Conservation (phyloP, 2,113 vertebrate genomes). For the Pan troglodytes region DNA sequence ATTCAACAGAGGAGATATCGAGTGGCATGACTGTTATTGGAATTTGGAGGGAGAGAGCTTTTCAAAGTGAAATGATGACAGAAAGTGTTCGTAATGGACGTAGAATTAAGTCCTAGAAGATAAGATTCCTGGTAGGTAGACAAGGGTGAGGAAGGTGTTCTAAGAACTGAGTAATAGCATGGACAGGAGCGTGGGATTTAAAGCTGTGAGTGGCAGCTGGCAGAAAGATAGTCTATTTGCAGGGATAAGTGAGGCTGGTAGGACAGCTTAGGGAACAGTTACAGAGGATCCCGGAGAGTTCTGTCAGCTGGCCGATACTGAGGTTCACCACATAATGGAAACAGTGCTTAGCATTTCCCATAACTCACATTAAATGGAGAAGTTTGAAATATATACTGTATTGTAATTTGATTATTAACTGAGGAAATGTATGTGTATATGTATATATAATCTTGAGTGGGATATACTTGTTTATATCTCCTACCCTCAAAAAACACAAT, state of each 20-base stretch:
- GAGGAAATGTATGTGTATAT: neutral
- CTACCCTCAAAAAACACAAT: neutral
- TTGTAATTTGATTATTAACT: neutral
- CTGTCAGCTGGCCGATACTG: neutral
- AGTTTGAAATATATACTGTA: neutral
- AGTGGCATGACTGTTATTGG: neutral
- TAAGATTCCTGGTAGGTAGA: neutral
- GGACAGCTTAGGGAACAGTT: neutral
- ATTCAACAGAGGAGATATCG: neutral
- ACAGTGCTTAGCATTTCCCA: neutral
- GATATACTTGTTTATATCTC: neutral
- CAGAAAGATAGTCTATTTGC: neutral
- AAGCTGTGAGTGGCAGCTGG: neutral
- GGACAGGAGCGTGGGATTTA: rapidly evolving
- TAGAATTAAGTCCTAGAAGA: neutral
- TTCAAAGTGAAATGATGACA: neutral
- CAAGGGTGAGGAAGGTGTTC: neutral
- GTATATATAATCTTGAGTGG: neutral
- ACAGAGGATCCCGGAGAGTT: neutral
- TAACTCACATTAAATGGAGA: neutral
- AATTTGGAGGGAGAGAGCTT: neutral
- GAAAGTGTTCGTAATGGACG: neutral
- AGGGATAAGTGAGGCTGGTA: neutral
- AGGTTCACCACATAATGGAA: neutral
- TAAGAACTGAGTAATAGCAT: neutral